Evolutionary conservation across 2,888 invertebrate species (phyloP).

Genomic region (Chorisops tibialis): DNA sequence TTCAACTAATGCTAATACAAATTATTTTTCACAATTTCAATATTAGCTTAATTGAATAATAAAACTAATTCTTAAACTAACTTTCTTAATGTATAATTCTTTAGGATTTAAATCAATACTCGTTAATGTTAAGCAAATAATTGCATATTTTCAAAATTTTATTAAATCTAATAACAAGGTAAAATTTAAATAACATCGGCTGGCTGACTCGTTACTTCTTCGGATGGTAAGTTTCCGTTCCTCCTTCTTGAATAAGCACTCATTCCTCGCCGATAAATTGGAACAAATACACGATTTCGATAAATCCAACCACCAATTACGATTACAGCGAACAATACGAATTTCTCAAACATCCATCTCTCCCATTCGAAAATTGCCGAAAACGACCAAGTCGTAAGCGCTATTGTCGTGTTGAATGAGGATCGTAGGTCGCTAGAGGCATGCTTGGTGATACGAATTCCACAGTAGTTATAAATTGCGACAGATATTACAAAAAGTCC

Average conservation of each 20-base stretch:
- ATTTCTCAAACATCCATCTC: conserved; percentile 60
- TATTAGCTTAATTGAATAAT: no score
- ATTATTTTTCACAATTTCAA: no score
- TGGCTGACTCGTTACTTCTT: conserved; percentile 39
- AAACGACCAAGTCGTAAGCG: conserved; percentile 85
- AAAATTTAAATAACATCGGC: conserved; percentile 40
- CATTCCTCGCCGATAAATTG: conserved; percentile 41
- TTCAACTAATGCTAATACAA: no score
- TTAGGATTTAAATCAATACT: conserved; percentile 7
- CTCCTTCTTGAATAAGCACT: conserved; percentile 40
- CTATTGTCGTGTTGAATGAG: conserved; percentile 84
- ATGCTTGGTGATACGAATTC: conserved; percentile 89
- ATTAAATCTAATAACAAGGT: background rate
- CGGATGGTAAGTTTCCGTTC: conserved; percentile 39
- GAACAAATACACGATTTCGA: conserved; percentile 59
- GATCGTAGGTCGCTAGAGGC: conserved; percentile 88
- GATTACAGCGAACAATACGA: conserved; percentile 74
- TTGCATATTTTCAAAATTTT: background rate
- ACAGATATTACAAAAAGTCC: conserved; percentile 74
- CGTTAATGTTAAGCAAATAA: conserved; percentile 4
- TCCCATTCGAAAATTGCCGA: conserved; percentile 59
- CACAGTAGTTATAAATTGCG: conserved; percentile 90
- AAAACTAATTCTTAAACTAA: no score
- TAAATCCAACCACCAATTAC: conserved; percentile 81
- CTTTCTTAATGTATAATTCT: no score